Base-by-base conservation (phyloP, 1,140 invertebrate species). In the Sycophila sp. region DNA sequence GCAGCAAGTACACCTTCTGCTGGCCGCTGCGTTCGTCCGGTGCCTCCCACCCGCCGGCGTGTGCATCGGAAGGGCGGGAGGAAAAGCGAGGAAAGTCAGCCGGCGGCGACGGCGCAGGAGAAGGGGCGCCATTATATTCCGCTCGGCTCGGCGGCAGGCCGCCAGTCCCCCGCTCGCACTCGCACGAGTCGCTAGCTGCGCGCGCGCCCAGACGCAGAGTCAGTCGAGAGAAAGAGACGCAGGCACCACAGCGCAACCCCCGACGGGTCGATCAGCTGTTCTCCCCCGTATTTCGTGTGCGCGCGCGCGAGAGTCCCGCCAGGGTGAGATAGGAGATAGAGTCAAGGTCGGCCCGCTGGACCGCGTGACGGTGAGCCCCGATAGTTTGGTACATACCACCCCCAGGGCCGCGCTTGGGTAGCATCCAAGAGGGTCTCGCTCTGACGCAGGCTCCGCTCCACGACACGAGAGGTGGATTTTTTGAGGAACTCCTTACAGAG, bases 71-170 rank as follows among this genome's bases (percentile, higher is more conserved):
- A n/a, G n/a, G n/a, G 32, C 19, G 13, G 45, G 30, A 47, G 64
- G 63, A 62, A 47, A 32, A 60, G 19, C 32, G 42, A 55, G 63
- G n/a, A 32, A 30, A 36, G 24, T 42, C 30, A 15, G n/a, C 11
- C 63, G 45, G 55, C 58, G 69, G 19, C 59, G 70, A 47, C 45
- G 69, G 55, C 26, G 36, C 22, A 38, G 56, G 56, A 69, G 66
- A 62, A 62, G 56, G 47, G 51, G 47, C 49, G 60, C 60, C 58
- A 71, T 58, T 71, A 71, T 71, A 71, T 30, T 63, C 68, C 60
- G n/a, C 36, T 40, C 22, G 53, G 42, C 62, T 34, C 53, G 32
- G 17, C 30, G 53, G 38, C 62, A 36, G 58, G 30, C 42, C 69
- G 62, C 30, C 69, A 71, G 69, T 71, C 30, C 22, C 15, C 38